Evolutionary conservation across 2,888 invertebrate species (phyloP).

Genomic region (Coelopa pilipes): DNA sequence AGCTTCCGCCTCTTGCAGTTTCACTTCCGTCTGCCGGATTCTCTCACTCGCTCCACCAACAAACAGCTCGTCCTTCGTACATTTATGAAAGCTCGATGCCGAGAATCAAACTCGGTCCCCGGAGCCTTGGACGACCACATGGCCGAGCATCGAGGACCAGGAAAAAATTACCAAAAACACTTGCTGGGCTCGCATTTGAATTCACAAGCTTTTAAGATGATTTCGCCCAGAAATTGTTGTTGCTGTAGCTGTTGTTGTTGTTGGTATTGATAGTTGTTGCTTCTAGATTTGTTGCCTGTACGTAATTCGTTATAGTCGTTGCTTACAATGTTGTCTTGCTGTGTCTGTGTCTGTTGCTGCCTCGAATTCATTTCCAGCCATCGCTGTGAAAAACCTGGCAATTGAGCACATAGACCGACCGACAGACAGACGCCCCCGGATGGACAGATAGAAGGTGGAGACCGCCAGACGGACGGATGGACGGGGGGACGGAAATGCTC

Average conservation of each 20-base stretch:
- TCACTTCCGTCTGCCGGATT: too few species aligned
- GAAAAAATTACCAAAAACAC: constrained; percentile 4
- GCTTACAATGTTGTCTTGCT: neutral
- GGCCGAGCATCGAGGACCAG: neutral
- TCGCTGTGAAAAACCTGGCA: neutral
- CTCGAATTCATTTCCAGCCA: constrained; percentile 12
- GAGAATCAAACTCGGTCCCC: neutral
- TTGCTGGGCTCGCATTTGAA: neutral
- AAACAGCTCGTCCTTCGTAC: too few species aligned
- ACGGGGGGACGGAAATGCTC: neutral
- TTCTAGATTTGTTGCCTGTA: neutral
- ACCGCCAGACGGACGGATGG: neutral
- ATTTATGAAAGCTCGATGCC: neutral
- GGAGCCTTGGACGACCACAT: neutral
- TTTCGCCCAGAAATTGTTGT: neutral
- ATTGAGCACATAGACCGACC: too few species aligned
- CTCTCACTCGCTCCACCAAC: too few species aligned
- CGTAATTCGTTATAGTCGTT: neutral
- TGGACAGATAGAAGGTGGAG: too few species aligned
- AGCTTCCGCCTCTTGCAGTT: too few species aligned
- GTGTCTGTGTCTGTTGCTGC: constrained; percentile 2
- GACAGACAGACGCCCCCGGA: too few species aligned
- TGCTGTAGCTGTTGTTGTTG: neutral
- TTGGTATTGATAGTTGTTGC: neutral
- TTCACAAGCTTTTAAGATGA: constrained; percentile 4